Percentiles rank a stretch among this genome's conserved stretches.
These are phyloP conservation scores for Drosophila lutescens DNA, from an alignment of 2,888 invertebrate genomes.

Conservation along the genomic window DNA sequence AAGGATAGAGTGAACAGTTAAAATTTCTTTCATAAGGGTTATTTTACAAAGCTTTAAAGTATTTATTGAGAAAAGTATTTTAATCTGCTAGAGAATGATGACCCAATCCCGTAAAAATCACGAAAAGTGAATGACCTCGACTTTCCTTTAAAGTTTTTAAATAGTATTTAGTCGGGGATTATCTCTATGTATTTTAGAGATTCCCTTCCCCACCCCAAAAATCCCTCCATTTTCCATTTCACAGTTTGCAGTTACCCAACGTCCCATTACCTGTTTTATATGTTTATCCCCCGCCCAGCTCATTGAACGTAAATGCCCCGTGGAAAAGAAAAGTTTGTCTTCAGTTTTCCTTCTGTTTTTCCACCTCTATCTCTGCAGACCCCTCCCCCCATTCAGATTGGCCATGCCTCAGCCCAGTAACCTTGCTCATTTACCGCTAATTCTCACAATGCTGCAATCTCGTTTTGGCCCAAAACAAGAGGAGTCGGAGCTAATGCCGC, in stretches of 20 bases:
- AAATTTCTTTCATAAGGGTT: too few relatives aligned
- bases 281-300: constrained; percentile 8
- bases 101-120: too few relatives aligned
- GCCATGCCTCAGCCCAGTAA: constrained; percentile 63
- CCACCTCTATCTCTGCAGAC: not conserved
- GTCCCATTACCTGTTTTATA: constrained; percentile 35
- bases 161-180: not conserved
- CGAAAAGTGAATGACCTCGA: constrained; percentile 11
- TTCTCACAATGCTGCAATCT: constrained; percentile 66
- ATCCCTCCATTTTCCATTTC: constrained; percentile 50
- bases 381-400: not conserved
- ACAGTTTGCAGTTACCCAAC: constrained; percentile 65
- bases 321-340: constrained; percentile 45
- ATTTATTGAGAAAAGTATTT: too few relatives aligned
- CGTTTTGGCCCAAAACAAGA: constrained; percentile 33
- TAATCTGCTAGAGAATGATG: too few relatives aligned
- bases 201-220: not conserved
- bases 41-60: too few relatives aligned
- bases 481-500: constrained; percentile 61
- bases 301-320: constrained; percentile 60
- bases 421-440: constrained; percentile 76
- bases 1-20: too few relatives aligned
- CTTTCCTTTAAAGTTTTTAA: not conserved
- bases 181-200: not conserved
- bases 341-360: constrained; percentile 7